Evolutionary conservation across 2,888 invertebrate genomes (phyloP).

Genomic region (Scrobipalpa atriplicella): DNA sequence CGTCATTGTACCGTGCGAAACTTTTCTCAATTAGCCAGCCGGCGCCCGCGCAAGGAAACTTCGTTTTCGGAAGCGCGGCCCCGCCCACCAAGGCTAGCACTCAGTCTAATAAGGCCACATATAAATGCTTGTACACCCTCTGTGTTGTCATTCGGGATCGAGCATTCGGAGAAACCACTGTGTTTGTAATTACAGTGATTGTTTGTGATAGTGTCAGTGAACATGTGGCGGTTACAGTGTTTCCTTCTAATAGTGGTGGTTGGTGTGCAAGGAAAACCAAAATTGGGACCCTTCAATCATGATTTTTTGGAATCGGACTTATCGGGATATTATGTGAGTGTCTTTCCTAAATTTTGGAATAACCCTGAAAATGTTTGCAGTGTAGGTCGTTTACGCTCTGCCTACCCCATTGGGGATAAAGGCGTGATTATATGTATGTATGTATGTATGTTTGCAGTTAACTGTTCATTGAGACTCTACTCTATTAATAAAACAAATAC

Average conservation of each 20-base stretch:
- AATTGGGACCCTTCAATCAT: slow-evolving; percentile 56
- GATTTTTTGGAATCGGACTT: slow-evolving; percentile 69
- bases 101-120: slow-evolving; percentile 73
- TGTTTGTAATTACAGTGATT: slow-evolving; percentile 37
- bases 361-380: neutral
- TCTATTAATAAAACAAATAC: too few relatives aligned
- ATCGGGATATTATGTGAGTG: slow-evolving; percentile 85
- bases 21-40: slow-evolving; percentile 68
- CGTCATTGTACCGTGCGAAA: slow-evolving; percentile 70
- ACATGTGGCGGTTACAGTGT: slow-evolving; percentile 60
- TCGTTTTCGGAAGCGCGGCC: slow-evolving; percentile 67
- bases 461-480: too few relatives aligned
- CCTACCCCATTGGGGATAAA: too few relatives aligned
- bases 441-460: too few relatives aligned
- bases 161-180: slow-evolving; percentile 56
- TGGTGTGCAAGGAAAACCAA: slow-evolving; percentile 56
- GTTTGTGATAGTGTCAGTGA: slow-evolving; percentile 25
- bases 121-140: slow-evolving; percentile 75
- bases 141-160: slow-evolving; percentile 66
- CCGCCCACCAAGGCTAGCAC: slow-evolving; percentile 65
- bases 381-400: too few relatives aligned
- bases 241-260: slow-evolving; percentile 54
- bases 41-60: slow-evolving; percentile 62
- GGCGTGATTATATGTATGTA: too few relatives aligned
- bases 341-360: neutral